phyloP scores from a whole-genome alignment of 2,888 invertebrate genomes.

The Tachina lurida region DNA sequence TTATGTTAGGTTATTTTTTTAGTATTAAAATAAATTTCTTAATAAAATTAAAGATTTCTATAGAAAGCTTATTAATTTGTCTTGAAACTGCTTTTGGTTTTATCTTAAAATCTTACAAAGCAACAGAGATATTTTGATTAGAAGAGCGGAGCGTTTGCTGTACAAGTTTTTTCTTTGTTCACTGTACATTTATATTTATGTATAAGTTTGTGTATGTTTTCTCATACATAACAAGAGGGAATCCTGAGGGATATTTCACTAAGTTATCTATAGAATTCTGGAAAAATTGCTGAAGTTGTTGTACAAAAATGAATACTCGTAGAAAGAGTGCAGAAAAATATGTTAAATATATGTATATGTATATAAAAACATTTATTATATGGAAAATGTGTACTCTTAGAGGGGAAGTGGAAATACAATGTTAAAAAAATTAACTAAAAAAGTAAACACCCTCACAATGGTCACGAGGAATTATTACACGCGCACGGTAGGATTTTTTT shows the following conservation, averaged over 20 bases:
- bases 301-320: neutral
- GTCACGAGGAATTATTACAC: neutral
- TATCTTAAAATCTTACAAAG: no score
- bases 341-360: neutral
- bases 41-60: no score
- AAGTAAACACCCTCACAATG: constrained; percentile 41
- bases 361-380: constrained; percentile 27
- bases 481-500: constrained; percentile 48
- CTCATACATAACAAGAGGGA: neutral
- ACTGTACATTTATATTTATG: neutral
- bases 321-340: constrained; percentile 18
- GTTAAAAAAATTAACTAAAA: constrained; percentile 42
- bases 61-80: no score
- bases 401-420: constrained; percentile 61
- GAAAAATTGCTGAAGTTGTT: constrained; percentile 51
- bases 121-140: no score
- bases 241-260: constrained; percentile 48
- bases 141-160: no score
- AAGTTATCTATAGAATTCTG: constrained; percentile 52
- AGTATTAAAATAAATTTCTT: no score
- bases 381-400: constrained; percentile 51
- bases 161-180: no score
- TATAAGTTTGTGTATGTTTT: neutral
- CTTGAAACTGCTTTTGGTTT: no score
- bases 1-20: no score